These are phyloP conservation scores for Pogonophryne albipinna DNA, from an alignment of 2,797 vertebrate species.

Conservation along the genomic window DNA sequence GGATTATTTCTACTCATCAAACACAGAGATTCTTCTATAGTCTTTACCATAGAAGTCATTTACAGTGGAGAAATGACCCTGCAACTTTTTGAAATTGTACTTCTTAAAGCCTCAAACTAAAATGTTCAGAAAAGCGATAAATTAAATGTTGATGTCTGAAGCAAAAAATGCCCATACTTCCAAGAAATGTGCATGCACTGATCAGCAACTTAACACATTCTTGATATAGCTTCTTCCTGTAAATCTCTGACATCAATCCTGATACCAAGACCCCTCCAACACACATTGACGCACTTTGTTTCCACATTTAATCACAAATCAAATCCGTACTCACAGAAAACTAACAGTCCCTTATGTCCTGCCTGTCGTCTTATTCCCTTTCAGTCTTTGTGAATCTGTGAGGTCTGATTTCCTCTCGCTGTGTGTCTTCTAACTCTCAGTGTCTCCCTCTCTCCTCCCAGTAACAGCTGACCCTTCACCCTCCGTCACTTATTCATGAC, in stretches of 20 bases:
- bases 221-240: too few species aligned
- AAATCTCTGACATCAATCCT: too few species aligned
- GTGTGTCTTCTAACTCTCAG: conserved; percentile 22
- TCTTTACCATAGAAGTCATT: not conserved
- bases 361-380: conserved; percentile 19
- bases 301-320: conserved; percentile 7
- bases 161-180: too few species aligned
- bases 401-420: conserved; percentile 17
- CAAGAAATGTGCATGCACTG: too few species aligned
- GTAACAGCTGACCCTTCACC: conserved; percentile 89
- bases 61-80: too few species aligned
- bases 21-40: not conserved
- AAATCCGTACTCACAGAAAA: conserved; percentile 73
- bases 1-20: not conserved
- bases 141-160: too few species aligned
- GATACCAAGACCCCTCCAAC: not conserved
- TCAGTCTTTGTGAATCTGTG: conserved; percentile 13
- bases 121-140: too few species aligned
- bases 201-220: too few species aligned
- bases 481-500: conserved; percentile 76
- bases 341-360: conserved; percentile 16
- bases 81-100: too few species aligned
- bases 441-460: conserved; percentile 53
- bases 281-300: too few species aligned
- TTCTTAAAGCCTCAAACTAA: too few species aligned